These are phyloP conservation scores for Anableps anableps DNA, from an alignment of 2,797 vertebrate species.

Conservation along the genomic window DNA sequence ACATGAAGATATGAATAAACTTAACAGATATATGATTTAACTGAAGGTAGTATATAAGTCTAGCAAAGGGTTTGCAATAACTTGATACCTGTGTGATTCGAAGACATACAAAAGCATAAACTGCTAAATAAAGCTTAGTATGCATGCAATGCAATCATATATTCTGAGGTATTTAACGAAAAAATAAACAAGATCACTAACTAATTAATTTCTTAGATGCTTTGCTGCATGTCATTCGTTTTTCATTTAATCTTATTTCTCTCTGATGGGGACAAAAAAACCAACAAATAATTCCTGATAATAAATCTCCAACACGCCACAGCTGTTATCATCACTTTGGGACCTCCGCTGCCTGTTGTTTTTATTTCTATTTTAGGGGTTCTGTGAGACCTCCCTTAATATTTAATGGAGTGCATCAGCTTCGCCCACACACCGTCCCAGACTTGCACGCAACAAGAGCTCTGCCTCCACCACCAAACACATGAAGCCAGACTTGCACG, in stretches of 20 bases:
- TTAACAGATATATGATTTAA: not conserved
- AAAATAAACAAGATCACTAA: not conserved
- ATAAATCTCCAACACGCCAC: constrained; percentile 26
- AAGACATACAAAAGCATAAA: not conserved
- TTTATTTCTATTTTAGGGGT: constrained; percentile 79
- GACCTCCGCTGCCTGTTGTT: constrained; percentile 60
- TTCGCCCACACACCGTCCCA: constrained; percentile 80
- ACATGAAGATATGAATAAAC: not conserved
- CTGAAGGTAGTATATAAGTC: not conserved
- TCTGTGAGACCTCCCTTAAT: constrained; percentile 79
- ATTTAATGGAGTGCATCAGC: constrained; percentile 84
- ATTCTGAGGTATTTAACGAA: constrained; percentile 14
- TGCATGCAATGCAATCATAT: not conserved
- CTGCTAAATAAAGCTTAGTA: not conserved
- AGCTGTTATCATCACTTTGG: constrained; percentile 43
- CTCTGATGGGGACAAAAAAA: constrained; percentile 11
- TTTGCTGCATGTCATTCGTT: not conserved
- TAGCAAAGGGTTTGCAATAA: not conserved
- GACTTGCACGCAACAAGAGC: constrained; percentile 78
- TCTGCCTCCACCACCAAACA: constrained; percentile 71
- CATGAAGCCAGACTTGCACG: constrained; percentile 77
- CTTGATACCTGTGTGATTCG: not conserved
- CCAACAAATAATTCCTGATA: not conserved
- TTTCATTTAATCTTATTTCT: not conserved
- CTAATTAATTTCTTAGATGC: not conserved